phyloP scores from a whole-genome alignment of 2,888 invertebrate genomes.

The Carterocephalus palaemon region DNA sequence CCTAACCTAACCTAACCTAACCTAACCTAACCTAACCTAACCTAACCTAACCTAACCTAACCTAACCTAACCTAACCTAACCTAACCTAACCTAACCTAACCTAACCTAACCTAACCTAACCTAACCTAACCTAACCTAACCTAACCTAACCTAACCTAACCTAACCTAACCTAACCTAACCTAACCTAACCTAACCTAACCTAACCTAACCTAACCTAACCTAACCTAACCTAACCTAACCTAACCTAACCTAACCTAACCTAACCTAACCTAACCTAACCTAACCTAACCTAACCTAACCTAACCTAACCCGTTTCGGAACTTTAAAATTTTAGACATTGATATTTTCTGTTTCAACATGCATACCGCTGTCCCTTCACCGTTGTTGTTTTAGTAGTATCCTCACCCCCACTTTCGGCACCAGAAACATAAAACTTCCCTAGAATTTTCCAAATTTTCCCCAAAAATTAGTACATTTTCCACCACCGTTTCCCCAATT shows the following conservation, averaged over 20 bases:
- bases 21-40: constrained; percentile 32
- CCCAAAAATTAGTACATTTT: no score
- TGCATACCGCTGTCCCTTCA: no score
- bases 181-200: constrained; percentile 24
- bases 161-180: constrained; percentile 22
- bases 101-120: constrained; percentile 28
- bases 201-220: constrained; percentile 28
- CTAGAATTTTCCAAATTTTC: no score
- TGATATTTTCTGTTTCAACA: no score
- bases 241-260: constrained; percentile 27
- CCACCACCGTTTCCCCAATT: no score
- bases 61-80: constrained; percentile 33
- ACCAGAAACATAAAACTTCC: no score
- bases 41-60: constrained; percentile 31
- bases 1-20: constrained; percentile 31
- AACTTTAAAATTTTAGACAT: no score
- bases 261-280: constrained; percentile 27
- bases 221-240: constrained; percentile 25
- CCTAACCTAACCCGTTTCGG: constrained; percentile 26
- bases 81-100: constrained; percentile 32
- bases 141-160: constrained; percentile 27
- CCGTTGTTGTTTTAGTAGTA: no score
- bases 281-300: constrained; percentile 28
- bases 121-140: constrained; percentile 27
- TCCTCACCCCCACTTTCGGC: no score